Base-by-base conservation (phyloP, 1,140 invertebrate species). In the Maniola jurtina region DNA sequence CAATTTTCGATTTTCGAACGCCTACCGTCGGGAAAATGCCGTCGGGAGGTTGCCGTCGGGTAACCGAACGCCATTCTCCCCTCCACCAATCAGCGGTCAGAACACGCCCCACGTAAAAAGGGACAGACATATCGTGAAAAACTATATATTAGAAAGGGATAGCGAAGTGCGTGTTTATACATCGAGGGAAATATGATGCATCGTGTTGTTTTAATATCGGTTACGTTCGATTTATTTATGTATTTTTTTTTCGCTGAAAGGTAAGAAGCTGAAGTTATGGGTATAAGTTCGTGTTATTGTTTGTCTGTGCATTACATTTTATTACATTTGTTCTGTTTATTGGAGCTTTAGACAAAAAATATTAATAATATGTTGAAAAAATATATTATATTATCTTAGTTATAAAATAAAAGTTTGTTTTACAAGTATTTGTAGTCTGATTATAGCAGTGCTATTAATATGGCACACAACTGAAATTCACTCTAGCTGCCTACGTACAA, bases 171-270 rank as follows among this genome's bases (percentile, higher is more conserved):
- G 85, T 88, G 83, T 81, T 78, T 77, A 77, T 79, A 83, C 72
- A 72, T 61, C 69, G 77, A 73, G 81, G 84, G 85, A 86, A 89
- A 86, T 89, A 89, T 88, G 86, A 89, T 89, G 86, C 85, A 89
- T 84, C 81, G 80, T 85, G 84, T 86, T 89, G 84, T 89, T 88
- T 86, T 83, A 85, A 77, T 84, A 89, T 85, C 80, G 83, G 83
- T 83, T 80, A 81, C 80, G 73, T 88, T 86, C 81, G 79, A 84
- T 88, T 45, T 84, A 82, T 86, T 83, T 83, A 79, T 81, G 72
- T 83, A 77, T 82, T 79, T 83, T 77, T n/a, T 76, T 80, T 80
- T 79, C 78, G 75, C 73, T 73, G 74, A 80, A 77, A 87, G 75
- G 76, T 83, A 86, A 86, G 77, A 72, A 83, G 72, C 70, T 71